Evolutionary conservation across 2,113 vertebrate species (phyloP).

Genomic region (Semicossyphus pulcher): DNA sequence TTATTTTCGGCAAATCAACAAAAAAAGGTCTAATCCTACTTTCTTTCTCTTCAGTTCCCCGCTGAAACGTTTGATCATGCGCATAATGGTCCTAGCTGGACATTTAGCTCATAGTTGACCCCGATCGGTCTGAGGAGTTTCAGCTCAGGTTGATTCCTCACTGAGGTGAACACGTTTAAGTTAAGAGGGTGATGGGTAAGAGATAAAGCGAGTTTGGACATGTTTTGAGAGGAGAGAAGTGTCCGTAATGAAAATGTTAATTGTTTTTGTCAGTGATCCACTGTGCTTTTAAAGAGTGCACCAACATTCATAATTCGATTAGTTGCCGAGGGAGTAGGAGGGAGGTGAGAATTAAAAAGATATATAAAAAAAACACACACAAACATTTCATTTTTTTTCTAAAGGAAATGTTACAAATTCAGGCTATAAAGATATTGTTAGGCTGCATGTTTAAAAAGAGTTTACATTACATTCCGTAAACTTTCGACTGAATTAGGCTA

Average conservation of each 20-base stretch:
- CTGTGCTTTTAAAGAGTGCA: not conserved
- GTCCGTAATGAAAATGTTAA: constrained; percentile 7
- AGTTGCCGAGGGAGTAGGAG: not conserved
- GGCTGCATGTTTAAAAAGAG: too few relatives aligned
- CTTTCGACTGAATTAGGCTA: too few relatives aligned
- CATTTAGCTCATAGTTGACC: constrained; percentile 33
- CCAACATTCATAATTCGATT: not conserved
- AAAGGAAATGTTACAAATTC: not conserved
- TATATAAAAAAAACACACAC: too few relatives aligned
- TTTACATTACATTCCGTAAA: too few relatives aligned
- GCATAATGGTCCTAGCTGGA: not conserved
- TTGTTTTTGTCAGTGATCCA: not conserved
- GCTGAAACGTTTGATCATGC: not conserved
- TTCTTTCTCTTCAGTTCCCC: not conserved
- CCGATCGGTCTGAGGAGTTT: constrained; percentile 41
- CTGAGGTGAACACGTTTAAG: constrained; percentile 34
- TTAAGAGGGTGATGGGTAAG: constrained; percentile 20
- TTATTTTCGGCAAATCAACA: not conserved
- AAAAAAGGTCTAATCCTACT: not conserved
- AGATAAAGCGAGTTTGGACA: constrained; percentile 38
- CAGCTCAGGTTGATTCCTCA: constrained; percentile 11
- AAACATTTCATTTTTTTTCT: too few relatives aligned
- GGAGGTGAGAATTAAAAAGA: not conserved
- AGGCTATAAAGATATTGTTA: too few relatives aligned
- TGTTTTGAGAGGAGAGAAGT: constrained; percentile 13